These are phyloP conservation scores for Mallotus villosus DNA, from an alignment of 2,797 vertebrate genomes.

Conservation along the genomic window DNA sequence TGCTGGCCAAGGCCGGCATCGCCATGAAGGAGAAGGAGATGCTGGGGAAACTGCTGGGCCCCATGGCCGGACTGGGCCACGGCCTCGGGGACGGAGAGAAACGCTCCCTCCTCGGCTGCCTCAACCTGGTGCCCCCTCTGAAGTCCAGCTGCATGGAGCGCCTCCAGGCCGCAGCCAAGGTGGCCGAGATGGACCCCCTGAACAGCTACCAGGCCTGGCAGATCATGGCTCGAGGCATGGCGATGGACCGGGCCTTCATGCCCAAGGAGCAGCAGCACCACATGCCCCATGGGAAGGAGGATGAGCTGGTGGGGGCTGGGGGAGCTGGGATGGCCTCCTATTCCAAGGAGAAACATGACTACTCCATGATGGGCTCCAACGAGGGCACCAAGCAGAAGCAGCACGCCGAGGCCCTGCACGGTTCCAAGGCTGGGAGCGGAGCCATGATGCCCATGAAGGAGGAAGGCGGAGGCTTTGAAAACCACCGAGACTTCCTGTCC, in stretches of 20 bases:
- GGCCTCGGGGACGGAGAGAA: slow-evolving; percentile 90
- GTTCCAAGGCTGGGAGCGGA: slow-evolving; percentile 82
- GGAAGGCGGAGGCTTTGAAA: slow-evolving; percentile 84
- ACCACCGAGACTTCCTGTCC: slow-evolving; percentile 88
- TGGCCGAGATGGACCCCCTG: slow-evolving; percentile 97
- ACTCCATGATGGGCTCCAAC: slow-evolving; percentile 82
- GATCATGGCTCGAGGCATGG: slow-evolving; percentile 97
- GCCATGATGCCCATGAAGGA: slow-evolving; percentile 88
- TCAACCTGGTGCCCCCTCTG: slow-evolving; percentile 94
- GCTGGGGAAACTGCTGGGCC: slow-evolving; percentile 91
- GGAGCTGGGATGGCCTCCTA: slow-evolving; percentile 83
- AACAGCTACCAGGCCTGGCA: slow-evolving; percentile 99
- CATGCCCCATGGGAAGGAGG: slow-evolving; percentile 86
- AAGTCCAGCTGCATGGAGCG: slow-evolving; percentile 99
- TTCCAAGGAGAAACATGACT: slow-evolving; percentile 96
- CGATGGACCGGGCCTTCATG: slow-evolving; percentile 95
- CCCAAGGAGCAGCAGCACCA: slow-evolving; percentile 89
- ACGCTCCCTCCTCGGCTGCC: slow-evolving; percentile 92
- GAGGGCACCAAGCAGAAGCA: slow-evolving; percentile 95
- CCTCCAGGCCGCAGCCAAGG: slow-evolving; percentile 95
- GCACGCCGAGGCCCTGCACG: slow-evolving; percentile 86
- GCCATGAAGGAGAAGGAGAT: slow-evolving; percentile 96
- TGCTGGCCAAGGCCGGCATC: slow-evolving; percentile 90
- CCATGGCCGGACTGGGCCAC: slow-evolving; percentile 87
- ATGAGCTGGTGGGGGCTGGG: slow-evolving; percentile 80